Evolutionary conservation across 1,140 invertebrate genomes (phyloP), one percentile per base, ranked within the genome.

Genomic region (Pachypeltis micranthus): DNA sequence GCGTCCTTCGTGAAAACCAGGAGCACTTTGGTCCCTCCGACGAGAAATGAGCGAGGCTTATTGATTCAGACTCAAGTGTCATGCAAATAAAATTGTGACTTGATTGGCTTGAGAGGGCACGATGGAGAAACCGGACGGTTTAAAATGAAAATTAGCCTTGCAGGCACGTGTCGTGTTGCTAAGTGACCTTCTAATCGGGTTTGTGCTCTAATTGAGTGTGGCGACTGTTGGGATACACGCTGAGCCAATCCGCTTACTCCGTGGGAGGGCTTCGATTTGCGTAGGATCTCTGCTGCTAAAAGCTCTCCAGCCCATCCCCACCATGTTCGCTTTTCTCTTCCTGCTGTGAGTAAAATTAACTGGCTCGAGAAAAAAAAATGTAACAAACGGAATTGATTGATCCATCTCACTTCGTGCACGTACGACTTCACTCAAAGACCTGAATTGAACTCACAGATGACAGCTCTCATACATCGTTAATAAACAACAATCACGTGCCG

Each of bases 151-250:
- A 51, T 51, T 14, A 51, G 47, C 47, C 47, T 51, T 51, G 12
- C 47, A 51, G 47, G 47, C 47, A 51, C 47, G 47, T 51, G 47
- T 51, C 47, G 47, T 10, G 47, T 51, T 51, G 47, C 47, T 51
- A 51, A 51, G 47, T 51, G 47, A 51, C 47, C 47, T 51, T 51
- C 47, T 51, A 51, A 51, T 51, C 47, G 47, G 47, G 23, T 51
- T 51, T 51, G 19, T 21, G 47, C 4, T 16, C 4, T 51, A 51
- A 51, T 51, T 51, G 47, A 51, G 47, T 51, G 47, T 14, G 19
- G 47, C 7, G 19, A 10, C 10, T 51, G 47, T 51, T 51, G 23
- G 47, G 47, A 10, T 14, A 21, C 47, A 51, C 19, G 47, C 47
- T 51, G 47, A 21, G 47, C 47, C 47, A 51, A 51, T 51, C 47